phyloP scores from a whole-genome alignment of 2,113 vertebrate genomes.

The Lepidothrix coronata region DNA sequence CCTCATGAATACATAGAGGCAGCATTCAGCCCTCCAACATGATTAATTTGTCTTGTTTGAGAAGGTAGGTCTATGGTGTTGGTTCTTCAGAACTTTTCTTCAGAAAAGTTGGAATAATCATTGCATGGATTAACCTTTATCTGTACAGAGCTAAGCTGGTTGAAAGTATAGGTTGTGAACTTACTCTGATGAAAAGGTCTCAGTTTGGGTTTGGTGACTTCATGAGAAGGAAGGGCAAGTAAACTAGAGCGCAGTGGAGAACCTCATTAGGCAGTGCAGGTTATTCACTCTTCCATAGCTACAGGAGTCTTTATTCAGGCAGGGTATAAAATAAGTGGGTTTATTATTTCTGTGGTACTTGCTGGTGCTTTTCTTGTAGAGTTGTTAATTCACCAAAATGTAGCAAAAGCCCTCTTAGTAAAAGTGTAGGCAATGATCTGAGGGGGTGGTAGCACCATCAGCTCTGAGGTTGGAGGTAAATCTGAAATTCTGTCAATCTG shows the following conservation, averaged over 20 bases:
- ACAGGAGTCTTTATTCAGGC: not conserved
- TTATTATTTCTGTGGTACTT: not conserved
- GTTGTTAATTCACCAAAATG: not conserved
- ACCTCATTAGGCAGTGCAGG: not conserved
- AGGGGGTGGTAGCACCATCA: not conserved
- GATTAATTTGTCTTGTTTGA: not conserved
- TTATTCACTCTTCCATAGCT: not conserved
- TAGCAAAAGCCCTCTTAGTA: not conserved
- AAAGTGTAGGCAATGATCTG: not conserved
- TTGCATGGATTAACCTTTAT: not conserved
- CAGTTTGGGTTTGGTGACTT: not conserved
- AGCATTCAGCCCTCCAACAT: not conserved
- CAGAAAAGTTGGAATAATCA: not conserved
- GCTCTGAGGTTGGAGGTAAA: not conserved
- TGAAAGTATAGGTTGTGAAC: not conserved
- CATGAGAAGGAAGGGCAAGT: not conserved
- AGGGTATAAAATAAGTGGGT: not conserved
- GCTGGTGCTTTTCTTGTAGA: not conserved
- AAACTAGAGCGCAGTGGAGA: rapidly evolving
- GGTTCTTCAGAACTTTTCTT: not conserved
- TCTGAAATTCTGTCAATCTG: not conserved
- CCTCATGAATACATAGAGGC: not conserved
- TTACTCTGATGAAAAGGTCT: not conserved
- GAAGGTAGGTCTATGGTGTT: not conserved
- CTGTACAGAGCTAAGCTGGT: not conserved